Evolutionary conservation across 2,888 invertebrate species (phyloP), one percentile per base, ranked within the genome.

Genomic region (Cephus spinipes): DNA sequence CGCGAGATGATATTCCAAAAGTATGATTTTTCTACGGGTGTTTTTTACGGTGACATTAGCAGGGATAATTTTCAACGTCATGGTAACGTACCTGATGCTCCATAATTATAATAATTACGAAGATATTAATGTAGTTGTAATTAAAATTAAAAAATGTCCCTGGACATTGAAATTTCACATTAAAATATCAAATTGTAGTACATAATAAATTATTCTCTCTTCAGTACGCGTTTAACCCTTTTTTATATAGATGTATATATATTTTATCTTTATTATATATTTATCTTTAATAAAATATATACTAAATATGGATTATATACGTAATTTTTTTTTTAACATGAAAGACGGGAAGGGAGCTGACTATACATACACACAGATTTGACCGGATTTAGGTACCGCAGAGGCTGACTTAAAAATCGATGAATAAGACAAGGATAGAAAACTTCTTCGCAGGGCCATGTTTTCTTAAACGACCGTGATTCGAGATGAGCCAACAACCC

Each of bases 401-500:
- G 23, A 23, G 23, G 9, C 6, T 40, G 40, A 40, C 40, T 40
- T 23, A 23, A 40, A 40, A 23, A 23, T 55, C 55, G 23, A 23
- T 55, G 23, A 55, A 2, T 55, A 6, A 23, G 23, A 23, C 23
- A 23, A 55, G 23, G 55, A 23, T 23, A 55, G 55, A 55, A 55
- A 23, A 55, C 55, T 55, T 55, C 23, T 23, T 23, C 55, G 55
- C 55, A 55, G 23, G 2, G 9, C 6, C 9, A 23, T 55, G 55
- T 55, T 55, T 55, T 55, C 9, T 23, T 23, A 23, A 55, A 55
- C 55, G 55, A 55, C 23, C 23, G 9, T 55, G 9, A 55, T 23
- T 9, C 55, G 55, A 55, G 80, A 82, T 80, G 79, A 83, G 82
- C 80, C 81, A 83, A 82, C 77, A 79, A 83, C 79, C 81, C 82